Evolutionary conservation across 92 coral and sea anemone species (phyloP).

Genomic region (Porites divaricata): DNA sequence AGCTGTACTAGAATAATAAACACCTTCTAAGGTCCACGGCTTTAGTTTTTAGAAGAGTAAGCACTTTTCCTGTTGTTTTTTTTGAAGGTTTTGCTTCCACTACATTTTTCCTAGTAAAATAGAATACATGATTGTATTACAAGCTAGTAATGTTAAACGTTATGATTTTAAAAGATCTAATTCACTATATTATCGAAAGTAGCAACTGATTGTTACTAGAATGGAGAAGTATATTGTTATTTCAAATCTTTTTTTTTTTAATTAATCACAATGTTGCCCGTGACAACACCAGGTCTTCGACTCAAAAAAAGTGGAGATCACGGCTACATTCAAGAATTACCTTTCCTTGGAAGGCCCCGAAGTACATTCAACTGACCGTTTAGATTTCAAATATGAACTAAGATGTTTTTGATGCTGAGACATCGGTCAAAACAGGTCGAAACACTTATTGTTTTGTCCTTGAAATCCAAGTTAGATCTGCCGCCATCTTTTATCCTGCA

Average conservation of each 20-base stretch:
- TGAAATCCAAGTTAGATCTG: not conserved
- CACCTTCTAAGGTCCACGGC: conserved; percentile 7
- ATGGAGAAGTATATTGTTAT: too few species aligned
- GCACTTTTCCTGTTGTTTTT: conserved; percentile 1
- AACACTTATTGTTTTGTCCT: not conserved
- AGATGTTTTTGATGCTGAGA: conserved; percentile 82
- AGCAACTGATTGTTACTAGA: too few species aligned
- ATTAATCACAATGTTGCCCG: too few species aligned
- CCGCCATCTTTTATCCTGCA: conserved; percentile 48
- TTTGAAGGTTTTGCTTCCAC: not conserved
- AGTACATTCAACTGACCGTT: conserved; percentile 39
- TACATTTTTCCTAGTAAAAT: not conserved
- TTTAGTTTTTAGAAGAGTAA: not conserved
- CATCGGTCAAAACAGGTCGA: not conserved
- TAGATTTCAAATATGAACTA: conserved; percentile 86
- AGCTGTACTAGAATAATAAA: too few species aligned
- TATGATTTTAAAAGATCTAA: too few species aligned
- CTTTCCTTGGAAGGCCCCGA: conserved; percentile 21
- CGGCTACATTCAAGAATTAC: not conserved
- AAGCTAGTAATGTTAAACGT: too few species aligned
- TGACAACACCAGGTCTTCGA: too few species aligned
- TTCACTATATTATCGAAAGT: too few species aligned
- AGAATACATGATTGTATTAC: too few species aligned
- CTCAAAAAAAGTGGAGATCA: not conserved
- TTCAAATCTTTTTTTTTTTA: too few species aligned